phyloP scores from a whole-genome alignment of 2,113 vertebrate genomes.

The Gallinago jamesoni region DNA sequence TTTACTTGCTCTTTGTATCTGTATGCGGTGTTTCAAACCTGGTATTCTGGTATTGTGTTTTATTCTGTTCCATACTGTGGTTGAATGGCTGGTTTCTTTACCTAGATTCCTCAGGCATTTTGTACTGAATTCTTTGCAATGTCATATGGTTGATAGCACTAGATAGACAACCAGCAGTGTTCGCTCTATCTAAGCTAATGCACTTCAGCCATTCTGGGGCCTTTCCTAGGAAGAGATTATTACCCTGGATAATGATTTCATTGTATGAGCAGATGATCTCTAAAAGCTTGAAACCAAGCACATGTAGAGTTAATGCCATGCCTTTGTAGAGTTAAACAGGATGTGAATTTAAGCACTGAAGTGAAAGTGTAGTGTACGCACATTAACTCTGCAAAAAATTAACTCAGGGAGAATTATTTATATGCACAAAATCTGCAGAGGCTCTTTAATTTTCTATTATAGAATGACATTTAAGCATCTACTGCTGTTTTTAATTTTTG shows the following conservation, averaged over 20 bases:
- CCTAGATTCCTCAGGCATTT: too few relatives aligned
- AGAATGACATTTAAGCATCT: not conserved
- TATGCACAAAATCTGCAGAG: not conserved
- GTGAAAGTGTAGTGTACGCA: not conserved
- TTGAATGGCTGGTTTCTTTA: too few relatives aligned
- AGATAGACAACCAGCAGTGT: not conserved
- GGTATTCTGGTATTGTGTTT: too few relatives aligned
- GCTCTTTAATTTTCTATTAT: not conserved
- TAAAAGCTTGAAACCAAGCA: not conserved
- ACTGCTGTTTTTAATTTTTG: not conserved
- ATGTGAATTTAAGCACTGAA: not conserved
- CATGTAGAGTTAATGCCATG: not conserved
- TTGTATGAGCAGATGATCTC: not conserved
- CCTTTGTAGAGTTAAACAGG: not conserved
- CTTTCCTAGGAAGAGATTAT: not conserved
- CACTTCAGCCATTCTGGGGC: not conserved
- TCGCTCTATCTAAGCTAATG: not conserved
- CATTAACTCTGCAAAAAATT: not conserved
- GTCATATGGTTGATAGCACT: not conserved
- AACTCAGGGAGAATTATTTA: not conserved
- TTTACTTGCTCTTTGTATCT: too few relatives aligned
- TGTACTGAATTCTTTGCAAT: not conserved
- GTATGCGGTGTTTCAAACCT: too few relatives aligned
- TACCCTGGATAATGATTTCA: not conserved
- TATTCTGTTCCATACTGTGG: too few relatives aligned